phyloP scores from a whole-genome alignment of 1,140 invertebrate species.

The Caenorhabditis brenneri region DNA sequence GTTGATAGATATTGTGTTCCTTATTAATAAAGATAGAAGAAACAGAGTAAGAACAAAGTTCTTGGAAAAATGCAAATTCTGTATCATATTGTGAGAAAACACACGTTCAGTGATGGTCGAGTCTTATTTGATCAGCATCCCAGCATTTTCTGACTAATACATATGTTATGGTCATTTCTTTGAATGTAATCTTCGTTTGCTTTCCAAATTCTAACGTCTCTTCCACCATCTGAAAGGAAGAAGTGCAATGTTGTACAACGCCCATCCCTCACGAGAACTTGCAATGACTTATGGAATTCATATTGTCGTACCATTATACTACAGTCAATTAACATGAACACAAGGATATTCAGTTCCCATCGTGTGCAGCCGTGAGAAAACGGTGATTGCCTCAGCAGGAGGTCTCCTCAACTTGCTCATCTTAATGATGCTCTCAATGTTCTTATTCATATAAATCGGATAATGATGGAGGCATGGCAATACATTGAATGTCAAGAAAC shows the following conservation, averaged over 20 bases:
- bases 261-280: constrained; percentile 9
- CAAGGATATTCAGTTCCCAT: not conserved
- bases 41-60: not conserved
- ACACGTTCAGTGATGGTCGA: not conserved
- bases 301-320: not conserved
- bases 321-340: not conserved
- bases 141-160: constrained; percentile 23
- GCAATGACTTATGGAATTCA: not conserved
- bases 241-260: not conserved
- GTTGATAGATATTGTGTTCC: constrained; percentile 24
- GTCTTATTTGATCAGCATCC: constrained; percentile 35
- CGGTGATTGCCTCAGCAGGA: constrained; percentile 11
- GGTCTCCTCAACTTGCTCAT: not conserved
- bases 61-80: too few relatives aligned
- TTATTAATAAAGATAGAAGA: not conserved
- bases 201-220: not conserved
- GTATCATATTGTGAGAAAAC: not conserved
- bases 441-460: constrained; percentile 34
- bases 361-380: constrained; percentile 7
- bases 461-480: not conserved
- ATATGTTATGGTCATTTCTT: constrained; percentile 40
- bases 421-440: constrained; percentile 16
- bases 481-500: not conserved
- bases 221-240: not conserved
- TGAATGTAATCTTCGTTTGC: constrained; percentile 34